A percentile compares a stretch with the other conserved stretches of the same genome.
These are phyloP conservation scores for Gobionotothen gibberifrons DNA, from an alignment of 2,797 vertebrate species.

Conservation along the genomic window DNA sequence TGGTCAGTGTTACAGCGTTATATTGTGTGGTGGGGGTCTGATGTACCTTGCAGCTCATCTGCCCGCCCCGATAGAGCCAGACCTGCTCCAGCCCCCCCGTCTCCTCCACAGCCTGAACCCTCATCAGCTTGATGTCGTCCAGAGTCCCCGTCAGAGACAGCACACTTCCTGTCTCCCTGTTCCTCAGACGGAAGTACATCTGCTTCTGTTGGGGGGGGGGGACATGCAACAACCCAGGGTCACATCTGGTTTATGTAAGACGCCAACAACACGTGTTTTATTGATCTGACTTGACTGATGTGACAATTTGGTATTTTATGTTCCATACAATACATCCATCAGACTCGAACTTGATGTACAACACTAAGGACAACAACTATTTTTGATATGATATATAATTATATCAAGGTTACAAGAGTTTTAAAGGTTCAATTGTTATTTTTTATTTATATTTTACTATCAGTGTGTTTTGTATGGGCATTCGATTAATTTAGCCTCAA, in stretches of 20 bases:
- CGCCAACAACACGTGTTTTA: not conserved
- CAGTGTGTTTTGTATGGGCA: too few species aligned
- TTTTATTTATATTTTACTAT: too few species aligned
- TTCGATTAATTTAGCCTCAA: too few species aligned
- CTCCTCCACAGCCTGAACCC: constrained; percentile 91
- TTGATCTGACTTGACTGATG: not conserved
- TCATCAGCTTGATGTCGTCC: constrained; percentile 92
- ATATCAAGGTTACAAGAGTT: too few species aligned
- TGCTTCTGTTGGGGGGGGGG: constrained; percentile 83
- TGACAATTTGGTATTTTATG: not conserved
- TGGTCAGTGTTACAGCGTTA: not conserved
- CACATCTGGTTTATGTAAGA: not conserved
- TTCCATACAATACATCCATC: not conserved
- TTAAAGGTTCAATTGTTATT: too few species aligned
- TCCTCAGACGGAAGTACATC: constrained; percentile 89
- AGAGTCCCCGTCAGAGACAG: constrained; percentile 90
- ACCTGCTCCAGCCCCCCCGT: constrained; percentile 89
- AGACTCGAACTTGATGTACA: too few species aligned
- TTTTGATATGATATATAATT: too few species aligned
- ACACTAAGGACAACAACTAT: too few species aligned
- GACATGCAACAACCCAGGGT: not conserved
- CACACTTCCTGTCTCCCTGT: constrained; percentile 86
- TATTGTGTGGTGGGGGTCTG: not conserved
- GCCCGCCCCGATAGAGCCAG: constrained; percentile 92
- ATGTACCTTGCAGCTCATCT: constrained; percentile 89